Evolutionary conservation across 2,113 vertebrate genomes (phyloP).

Genomic region (Cairina moschata): DNA sequence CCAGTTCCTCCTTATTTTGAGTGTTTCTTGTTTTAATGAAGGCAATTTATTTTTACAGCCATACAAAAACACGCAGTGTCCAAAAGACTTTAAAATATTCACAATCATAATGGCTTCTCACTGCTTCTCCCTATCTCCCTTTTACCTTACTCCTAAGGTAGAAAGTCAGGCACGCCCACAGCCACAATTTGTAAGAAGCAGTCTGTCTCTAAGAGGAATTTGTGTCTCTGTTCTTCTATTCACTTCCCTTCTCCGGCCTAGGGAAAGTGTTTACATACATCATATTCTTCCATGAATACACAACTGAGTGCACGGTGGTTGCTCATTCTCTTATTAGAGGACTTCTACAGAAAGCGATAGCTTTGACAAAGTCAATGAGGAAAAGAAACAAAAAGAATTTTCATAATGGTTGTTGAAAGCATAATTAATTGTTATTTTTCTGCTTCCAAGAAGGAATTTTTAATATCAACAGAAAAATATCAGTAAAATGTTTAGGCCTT

Average conservation of each 20-base stretch:
- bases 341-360: background rate
- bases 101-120: background rate
- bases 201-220: background rate
- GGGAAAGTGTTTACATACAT: background rate
- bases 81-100: background rate
- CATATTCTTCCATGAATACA: background rate
- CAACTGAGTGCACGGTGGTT: background rate
- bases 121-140: background rate
- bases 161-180: background rate
- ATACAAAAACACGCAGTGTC: constrained; percentile 31
- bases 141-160: background rate
- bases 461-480: background rate
- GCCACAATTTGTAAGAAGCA: background rate
- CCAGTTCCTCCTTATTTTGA: background rate
- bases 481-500: background rate
- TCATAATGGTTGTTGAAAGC: background rate
- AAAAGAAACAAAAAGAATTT: background rate
- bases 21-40: constrained; percentile 16
- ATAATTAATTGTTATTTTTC: background rate
- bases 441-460: background rate
- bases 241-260: background rate
- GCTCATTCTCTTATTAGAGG: background rate
- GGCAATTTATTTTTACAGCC: constrained; percentile 7
- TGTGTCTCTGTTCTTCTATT: background rate
- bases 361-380: background rate